Conservation (phyloP, 2,888 invertebrate species). For the Trypoxylon attenuatum region DNA sequence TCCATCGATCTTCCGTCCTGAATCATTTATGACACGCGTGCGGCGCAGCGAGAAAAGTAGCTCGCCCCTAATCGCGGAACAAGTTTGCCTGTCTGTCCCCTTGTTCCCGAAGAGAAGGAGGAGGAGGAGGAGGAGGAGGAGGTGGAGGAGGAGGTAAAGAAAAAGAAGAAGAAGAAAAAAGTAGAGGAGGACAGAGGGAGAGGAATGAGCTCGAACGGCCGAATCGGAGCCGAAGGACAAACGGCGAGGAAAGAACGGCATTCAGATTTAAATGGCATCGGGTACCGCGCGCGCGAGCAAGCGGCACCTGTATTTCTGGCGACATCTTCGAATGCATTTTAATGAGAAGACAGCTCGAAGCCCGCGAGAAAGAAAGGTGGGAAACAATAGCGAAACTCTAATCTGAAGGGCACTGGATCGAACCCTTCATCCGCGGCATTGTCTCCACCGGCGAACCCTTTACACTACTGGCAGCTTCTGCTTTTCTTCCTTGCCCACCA, state of each 20-base stretch:
- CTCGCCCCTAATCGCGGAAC: too few species aligned
- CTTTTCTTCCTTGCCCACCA: conserved; percentile 8
- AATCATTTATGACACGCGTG: conserved; percentile 38
- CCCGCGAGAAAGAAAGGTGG: conserved; percentile 46
- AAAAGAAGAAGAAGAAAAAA: too few species aligned
- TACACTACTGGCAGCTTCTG: conserved; percentile 35
- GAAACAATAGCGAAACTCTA: conserved; percentile 62
- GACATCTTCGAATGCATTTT: conserved; percentile 33
- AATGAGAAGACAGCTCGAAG: conserved; percentile 31
- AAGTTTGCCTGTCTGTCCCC: too few species aligned
- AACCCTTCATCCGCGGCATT: conserved; percentile 60
- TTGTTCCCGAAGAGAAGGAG: too few species aligned
- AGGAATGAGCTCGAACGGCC: too few species aligned
- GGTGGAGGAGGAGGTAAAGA: too few species aligned
- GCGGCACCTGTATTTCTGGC: conserved; percentile 13
- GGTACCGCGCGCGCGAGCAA: not conserved
- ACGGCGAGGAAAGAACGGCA: too few species aligned
- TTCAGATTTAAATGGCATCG: too few species aligned
- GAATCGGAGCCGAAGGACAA: too few species aligned
- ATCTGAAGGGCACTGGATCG: conserved; percentile 70
- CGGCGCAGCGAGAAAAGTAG: too few species aligned
- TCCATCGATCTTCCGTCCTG: conserved; percentile 35
- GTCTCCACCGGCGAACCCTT: conserved; percentile 50
- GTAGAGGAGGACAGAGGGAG: too few species aligned
- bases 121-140: too few species aligned